phyloP scores from a whole-genome alignment of 2,797 vertebrate species.

The Anas acuta region DNA sequence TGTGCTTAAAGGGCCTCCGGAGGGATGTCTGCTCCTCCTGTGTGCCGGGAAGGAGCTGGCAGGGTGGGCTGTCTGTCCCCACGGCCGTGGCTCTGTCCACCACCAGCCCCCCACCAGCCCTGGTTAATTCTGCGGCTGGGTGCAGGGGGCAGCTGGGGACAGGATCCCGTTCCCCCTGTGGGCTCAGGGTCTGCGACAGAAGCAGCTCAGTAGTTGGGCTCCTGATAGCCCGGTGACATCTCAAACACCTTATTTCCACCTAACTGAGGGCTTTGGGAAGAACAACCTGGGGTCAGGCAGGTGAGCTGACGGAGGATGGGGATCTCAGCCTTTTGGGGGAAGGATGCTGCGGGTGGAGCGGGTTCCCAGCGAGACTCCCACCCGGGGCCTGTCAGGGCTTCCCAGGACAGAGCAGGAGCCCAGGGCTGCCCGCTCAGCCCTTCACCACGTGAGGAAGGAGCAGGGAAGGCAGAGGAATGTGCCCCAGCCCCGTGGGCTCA shows the following conservation, averaged over 20 bases:
- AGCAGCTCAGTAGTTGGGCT: background rate
- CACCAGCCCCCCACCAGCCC: background rate
- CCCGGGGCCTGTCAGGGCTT: rapidly evolving
- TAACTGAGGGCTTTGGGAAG: background rate
- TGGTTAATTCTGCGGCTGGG: rapidly evolving
- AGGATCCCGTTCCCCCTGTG: background rate
- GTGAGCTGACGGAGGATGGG: background rate
- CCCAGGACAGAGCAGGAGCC: background rate
- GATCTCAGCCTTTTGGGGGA: background rate
- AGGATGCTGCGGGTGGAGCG: background rate
- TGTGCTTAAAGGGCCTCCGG: too few species aligned
- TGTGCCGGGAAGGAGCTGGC: background rate
- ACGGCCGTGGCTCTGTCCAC: background rate
- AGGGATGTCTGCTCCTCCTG: too few species aligned
- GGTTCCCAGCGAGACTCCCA: rapidly evolving
- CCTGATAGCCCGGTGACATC: background rate
- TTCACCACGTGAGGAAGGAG: background rate
- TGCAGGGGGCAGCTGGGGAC: background rate
- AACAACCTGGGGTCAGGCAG: background rate
- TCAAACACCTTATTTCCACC: background rate
- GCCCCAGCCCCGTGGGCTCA: background rate
- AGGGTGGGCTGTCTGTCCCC: background rate
- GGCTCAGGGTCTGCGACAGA: background rate
- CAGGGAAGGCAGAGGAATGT: background rate
- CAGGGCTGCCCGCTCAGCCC: background rate